Evolutionary conservation across 2,888 invertebrate genomes (phyloP), one percentile per base, ranked within the genome.

Genomic region (Orthosia cruda): DNA sequence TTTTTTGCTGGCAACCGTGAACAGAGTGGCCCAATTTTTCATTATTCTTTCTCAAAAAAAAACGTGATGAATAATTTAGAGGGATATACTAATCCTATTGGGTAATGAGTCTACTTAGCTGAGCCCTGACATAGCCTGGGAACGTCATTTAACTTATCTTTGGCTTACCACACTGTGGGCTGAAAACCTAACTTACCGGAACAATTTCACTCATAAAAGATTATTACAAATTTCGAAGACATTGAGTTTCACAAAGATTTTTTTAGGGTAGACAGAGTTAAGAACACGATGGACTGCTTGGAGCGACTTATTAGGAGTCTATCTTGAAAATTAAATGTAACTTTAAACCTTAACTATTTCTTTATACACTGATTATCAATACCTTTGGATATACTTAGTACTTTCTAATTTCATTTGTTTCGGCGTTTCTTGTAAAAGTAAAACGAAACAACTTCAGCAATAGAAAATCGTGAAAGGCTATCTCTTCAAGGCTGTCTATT

Each of bases 91-190:
- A 81, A 79, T 68, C 61, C 65, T 45, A 64, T 49, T 61, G 16
- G 50, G 20, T 68, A 81, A 81, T 83, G 54, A 68, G 49, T 45
- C 16, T 13, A 45, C 64, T 73, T 83, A 65, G 47, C 15, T 11
- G 15, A 64, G 47, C 2, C 54, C 64, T 64, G 70, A 32, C 16
- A 55, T 26, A 15, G 57, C 55, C 18, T 13, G 15, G 23, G 61
- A 47, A 68, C 20, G 54, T 71, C 32, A 40, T 83, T 79, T 52
- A 62, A 40, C 26, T 80, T 47, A 68, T 54, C 65, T 65, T 26
- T 1, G 40, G 23, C 50, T 69, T 64, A 58, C 50, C 20, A 57
- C 20, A 66, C 49, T 18, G 9, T 20, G 52, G n/a, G 18, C 12
- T 13, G 15, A 40, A 58, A 62, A 32, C 49, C 2, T 52, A 23